phyloP scores from a whole-genome alignment of 1,140 invertebrate genomes.

The Aphis gossypii region DNA sequence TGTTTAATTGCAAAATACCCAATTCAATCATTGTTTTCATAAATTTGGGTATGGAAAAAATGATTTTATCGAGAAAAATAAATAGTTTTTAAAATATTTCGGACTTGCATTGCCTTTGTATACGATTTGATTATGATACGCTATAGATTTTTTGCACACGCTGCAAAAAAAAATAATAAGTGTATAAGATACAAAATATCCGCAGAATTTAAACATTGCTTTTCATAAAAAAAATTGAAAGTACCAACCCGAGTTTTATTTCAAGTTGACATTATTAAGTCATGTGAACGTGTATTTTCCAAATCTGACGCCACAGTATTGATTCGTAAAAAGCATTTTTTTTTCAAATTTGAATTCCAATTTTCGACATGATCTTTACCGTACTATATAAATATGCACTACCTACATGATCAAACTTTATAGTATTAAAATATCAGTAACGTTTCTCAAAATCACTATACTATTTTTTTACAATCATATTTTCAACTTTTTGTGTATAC shows the following conservation, averaged over 20 bases:
- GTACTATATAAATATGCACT: not conserved
- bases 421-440: not conserved
- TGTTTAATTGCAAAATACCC: not conserved
- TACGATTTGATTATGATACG: not conserved
- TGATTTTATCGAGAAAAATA: not conserved
- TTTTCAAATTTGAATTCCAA: not conserved
- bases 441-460: not conserved
- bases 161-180: not conserved
- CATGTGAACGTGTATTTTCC: not conserved
- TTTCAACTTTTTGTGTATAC: not conserved
- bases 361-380: not conserved
- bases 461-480: not conserved
- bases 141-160: not conserved
- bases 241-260: not conserved
- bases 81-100: not conserved
- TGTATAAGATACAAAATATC: not conserved
- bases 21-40: too few relatives aligned
- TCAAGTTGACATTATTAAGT: not conserved
- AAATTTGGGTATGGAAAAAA: not conserved
- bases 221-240: not conserved
- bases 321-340: not conserved
- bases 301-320: not conserved
- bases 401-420: not conserved
- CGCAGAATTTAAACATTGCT: not conserved
- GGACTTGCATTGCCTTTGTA: not conserved